Base-by-base conservation (phyloP, 1,140 invertebrate genomes). In the Pseudobourletiella spinata region DNA sequence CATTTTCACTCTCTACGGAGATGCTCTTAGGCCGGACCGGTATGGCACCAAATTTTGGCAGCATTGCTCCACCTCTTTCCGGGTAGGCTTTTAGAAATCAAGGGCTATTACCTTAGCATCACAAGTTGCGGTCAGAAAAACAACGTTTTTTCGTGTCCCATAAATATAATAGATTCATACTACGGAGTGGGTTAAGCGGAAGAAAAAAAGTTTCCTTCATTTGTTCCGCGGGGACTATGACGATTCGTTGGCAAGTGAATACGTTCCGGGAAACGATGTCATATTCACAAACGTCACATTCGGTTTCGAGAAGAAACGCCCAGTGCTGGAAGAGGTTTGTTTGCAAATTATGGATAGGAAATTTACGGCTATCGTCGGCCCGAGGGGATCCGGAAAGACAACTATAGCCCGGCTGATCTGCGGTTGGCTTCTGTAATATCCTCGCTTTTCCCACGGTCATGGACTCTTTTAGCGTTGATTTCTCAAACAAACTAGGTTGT, bases 21-120 rank as follows among this genome's bases (percentile, higher is more conserved):
- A 64, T 16, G 55, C 46, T 30, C 30, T 64, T 20, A 28, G 57
- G 15, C 62, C 62, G 15, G 62, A 58, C 16, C 29, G 6, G 50
- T 52, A 8, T 22, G 29, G 50, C 22, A 6, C 15, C 24, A 25
- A 26, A 6, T 52, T 52, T 11, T 26, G 50, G 28, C 14, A 11
- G 11, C 24, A 52, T 6, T 26, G 18, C 4, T 51, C 20, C 6
- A 11, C 22, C 14, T 18, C 29, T 48, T 25, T 48, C 6, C 11
- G 11, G 46, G 25, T 18, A n/a, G 42, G 11, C 46, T 11, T n/a
- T n/a, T n/a, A n/a, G n/a, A n/a, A n/a, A n/a, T n/a, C n/a, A n/a
- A n/a, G n/a, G n/a, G n/a, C n/a, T n/a, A n/a, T n/a, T n/a, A n/a
- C n/a, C n/a, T n/a, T n/a, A n/a, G n/a, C n/a, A n/a, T n/a, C n/a